Evolutionary conservation across 2,888 invertebrate genomes (phyloP).

Genomic region (Magallana nippona): DNA sequence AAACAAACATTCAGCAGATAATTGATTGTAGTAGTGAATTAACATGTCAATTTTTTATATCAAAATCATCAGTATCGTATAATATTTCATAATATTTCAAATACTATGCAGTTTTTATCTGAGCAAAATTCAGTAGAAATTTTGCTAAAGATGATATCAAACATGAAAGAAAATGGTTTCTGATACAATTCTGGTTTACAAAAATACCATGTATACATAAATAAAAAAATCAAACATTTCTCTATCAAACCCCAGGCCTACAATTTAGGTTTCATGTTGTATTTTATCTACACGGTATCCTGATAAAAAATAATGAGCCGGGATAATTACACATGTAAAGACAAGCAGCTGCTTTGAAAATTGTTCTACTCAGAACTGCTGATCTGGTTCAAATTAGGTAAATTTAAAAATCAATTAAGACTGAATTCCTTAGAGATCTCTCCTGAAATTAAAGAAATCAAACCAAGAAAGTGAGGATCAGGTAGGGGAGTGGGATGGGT

Average conservation of each 20-base stretch:
- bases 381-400: not conserved
- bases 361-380: not conserved
- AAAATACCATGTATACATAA: not conserved
- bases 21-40: too few species aligned
- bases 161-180: constrained; percentile 18
- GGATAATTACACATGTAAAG: constrained; percentile 30
- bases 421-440: not conserved
- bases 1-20: too few species aligned
- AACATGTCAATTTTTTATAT: too few species aligned
- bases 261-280: constrained; percentile 21
- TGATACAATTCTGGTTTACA: constrained; percentile 9
- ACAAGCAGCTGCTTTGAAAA: constrained; percentile 5
- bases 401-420: not conserved
- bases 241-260: not conserved
- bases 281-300: constrained; percentile 2
- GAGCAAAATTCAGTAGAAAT: not conserved
- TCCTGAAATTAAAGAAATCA: not conserved
- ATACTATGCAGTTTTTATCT: constrained; percentile 8
- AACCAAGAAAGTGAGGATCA: not conserved
- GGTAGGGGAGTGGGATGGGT: too few species aligned
- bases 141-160: not conserved
- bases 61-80: not conserved
- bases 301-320: constrained; percentile 18
- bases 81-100: constrained; percentile 4
- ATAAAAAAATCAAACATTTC: constrained; percentile 6